Conservation (phyloP, 2,797 vertebrate species). For the Melanotaenia pygmaea region DNA sequence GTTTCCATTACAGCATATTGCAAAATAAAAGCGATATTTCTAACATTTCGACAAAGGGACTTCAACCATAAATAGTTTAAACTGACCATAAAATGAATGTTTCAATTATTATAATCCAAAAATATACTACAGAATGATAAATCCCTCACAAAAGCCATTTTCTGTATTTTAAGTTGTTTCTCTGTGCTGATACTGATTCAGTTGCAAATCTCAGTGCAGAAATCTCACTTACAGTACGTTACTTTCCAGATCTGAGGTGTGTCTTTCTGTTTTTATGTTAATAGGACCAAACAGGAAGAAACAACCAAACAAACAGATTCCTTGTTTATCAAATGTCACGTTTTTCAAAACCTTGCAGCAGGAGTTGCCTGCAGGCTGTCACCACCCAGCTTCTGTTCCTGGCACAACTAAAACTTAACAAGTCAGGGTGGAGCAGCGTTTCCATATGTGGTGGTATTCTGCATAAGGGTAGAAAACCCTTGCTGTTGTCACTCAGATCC, state of each 20-base stretch:
- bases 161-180: not conserved
- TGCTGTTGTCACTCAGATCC: constrained; percentile 34
- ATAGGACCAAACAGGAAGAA: constrained; percentile 9
- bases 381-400: constrained; percentile 37
- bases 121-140: not conserved
- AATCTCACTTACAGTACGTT: not conserved
- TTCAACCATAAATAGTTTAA: not conserved
- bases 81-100: not conserved
- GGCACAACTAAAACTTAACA: constrained; percentile 54
- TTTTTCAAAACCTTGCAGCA: constrained; percentile 34
- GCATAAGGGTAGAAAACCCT: constrained; percentile 33
- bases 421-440: constrained; percentile 44
- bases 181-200: not conserved
- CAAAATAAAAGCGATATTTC: no score
- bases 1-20: no score
- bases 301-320: not conserved
- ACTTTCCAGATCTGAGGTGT: not conserved
- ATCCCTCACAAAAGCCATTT: not conserved
- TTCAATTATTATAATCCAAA: not conserved
- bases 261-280: constrained; percentile 2
- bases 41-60: not conserved
- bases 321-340: constrained; percentile 41
- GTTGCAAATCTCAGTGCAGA: not conserved
- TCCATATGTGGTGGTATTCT: constrained; percentile 21
- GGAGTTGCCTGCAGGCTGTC: constrained; percentile 66